Conservation (phyloP, 2,888 invertebrate species). For the Ypsolopha sequella region DNA sequence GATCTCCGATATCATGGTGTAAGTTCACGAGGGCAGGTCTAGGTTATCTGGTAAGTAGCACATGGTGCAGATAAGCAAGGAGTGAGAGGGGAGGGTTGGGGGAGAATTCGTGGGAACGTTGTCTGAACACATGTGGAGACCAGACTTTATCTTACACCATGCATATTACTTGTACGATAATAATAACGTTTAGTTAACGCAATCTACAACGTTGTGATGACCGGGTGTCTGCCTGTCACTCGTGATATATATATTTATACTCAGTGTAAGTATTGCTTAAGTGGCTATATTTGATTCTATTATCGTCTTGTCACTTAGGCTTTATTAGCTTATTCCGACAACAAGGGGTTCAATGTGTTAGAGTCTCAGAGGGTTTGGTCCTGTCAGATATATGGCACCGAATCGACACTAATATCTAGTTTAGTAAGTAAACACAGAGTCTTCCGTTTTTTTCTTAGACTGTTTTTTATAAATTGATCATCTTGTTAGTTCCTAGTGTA, state of each 20-base stretch:
- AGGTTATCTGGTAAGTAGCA: constrained; percentile 37
- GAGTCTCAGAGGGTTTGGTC: too few species aligned
- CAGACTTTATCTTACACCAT: constrained; percentile 55
- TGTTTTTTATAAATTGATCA: too few species aligned
- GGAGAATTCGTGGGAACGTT: constrained; percentile 49
- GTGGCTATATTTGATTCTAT: too few species aligned
- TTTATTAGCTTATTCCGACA: too few species aligned
- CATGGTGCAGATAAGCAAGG: constrained; percentile 30
- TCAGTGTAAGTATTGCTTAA: too few species aligned
- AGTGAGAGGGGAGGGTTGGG: constrained; percentile 23
- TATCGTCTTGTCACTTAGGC: too few species aligned
- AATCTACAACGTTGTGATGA: constrained; percentile 1
- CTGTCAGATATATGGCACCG: too few species aligned
- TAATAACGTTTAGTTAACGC: constrained; percentile 52
- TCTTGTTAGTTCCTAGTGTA: too few species aligned
- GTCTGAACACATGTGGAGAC: constrained; percentile 56
- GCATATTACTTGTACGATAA: constrained; percentile 51
- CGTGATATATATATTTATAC: background rate
- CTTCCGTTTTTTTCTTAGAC: too few species aligned
- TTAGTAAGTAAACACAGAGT: too few species aligned
- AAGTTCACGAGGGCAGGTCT: constrained; percentile 19
- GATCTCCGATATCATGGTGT: constrained; percentile 22
- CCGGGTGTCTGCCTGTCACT: background rate
- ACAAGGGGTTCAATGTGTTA: too few species aligned
- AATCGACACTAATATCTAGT: too few species aligned